Evolutionary conservation across 2,797 vertebrate genomes (phyloP), one percentile per base, ranked within the genome.

Genomic region (Monodelphis domestica): DNA sequence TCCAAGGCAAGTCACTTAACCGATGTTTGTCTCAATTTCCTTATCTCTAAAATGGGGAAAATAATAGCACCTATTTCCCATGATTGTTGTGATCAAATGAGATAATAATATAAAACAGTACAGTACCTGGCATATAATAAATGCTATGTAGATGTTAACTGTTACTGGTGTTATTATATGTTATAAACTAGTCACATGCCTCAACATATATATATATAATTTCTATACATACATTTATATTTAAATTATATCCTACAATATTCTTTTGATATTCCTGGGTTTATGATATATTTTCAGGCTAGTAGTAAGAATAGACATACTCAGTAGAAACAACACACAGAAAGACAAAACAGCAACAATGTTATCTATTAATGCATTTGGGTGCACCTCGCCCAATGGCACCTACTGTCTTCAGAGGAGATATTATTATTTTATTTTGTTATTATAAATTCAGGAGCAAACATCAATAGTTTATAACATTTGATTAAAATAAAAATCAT

Each of bases 401-500:
- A 26, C 91, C 91, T 94, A 52, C 94, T 89, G 88, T 95, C 29
- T 52, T 14, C 89, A 78, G 91, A 63, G 92, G 56, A 21, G 26
- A 52, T 91, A 93, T 95, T 94, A 92, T 55, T 95, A 90, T 95
- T 97, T 96, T 95, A 50, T 97, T 96, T 33, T 78, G 29, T 94
- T 94, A 95, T 95, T 96, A 95, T 95, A 97, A 95, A 95, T 96
- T 95, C 95, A 97, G 96, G 63, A 94, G 88, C 93, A 90, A 94
- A 93, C 91, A 96, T 96, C 94, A 96, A 96, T 93, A 97, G 54
- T 97, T 97, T 96, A 97, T 97, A n/a, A 10, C 38, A 84, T 94
- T 96, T 96, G 92, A 95, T 96, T 95, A 97, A 96, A 97, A 95
- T 96, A 56, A 89, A 97, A 97, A 95, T 95, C 53, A 50, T 26